These are phyloP conservation scores for Lithobates sylvaticus DNA, from an alignment of 2,797 vertebrate species.

Conservation along the genomic window DNA sequence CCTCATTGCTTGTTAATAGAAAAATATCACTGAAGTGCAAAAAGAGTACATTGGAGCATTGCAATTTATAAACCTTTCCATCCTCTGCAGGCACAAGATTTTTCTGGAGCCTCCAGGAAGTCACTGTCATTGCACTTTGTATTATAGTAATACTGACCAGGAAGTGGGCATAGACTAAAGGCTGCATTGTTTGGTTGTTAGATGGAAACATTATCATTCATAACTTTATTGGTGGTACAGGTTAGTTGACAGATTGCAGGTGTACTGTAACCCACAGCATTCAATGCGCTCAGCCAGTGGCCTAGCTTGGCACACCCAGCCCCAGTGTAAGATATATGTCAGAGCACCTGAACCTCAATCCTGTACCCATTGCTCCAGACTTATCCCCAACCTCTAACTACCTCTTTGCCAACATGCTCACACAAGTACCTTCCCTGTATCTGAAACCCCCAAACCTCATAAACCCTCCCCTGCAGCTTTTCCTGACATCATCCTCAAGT, in stretches of 20 bases:
- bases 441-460: neutral
- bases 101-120: neutral
- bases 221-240: neutral
- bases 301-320: neutral
- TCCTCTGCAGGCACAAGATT: neutral
- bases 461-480: no score
- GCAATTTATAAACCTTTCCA: neutral
- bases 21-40: neutral
- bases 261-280: neutral
- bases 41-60: neutral
- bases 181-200: neutral
- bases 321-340: neutral
- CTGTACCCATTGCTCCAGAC: neutral
- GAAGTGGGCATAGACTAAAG: neutral
- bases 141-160: neutral
- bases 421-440: neutral
- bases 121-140: neutral
- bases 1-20: conserved; percentile 4
- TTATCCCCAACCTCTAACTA: neutral
- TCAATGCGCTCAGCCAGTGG: neutral
- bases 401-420: neutral
- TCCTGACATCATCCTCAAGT: no score
- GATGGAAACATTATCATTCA: neutral
- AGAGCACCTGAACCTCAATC: neutral
- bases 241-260: neutral